Conservation (phyloP, 1,140 invertebrate genomes). For the Cotesia glomerata region DNA sequence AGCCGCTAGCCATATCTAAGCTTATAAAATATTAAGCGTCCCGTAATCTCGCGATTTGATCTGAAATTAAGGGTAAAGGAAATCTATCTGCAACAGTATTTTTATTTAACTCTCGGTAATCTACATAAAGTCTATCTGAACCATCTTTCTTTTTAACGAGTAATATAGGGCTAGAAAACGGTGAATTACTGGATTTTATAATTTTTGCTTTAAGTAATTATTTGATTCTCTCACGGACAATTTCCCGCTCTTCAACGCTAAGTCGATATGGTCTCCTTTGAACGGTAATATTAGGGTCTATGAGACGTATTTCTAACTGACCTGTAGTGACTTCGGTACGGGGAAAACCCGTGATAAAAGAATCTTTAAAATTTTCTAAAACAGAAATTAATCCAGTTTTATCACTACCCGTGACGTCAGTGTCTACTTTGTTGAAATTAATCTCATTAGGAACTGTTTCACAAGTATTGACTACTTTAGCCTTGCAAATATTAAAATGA, state of each 20-base stretch:
- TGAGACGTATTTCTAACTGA: background rate
- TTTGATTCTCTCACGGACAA: constrained; percentile 1
- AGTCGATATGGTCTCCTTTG: constrained; percentile 11
- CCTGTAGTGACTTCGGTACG: background rate
- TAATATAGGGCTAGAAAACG: constrained; percentile 22
- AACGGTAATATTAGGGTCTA: constrained; percentile 8
- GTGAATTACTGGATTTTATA: constrained; percentile 3
- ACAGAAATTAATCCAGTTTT: background rate
- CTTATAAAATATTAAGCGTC: no score
- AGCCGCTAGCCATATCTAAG: constrained; percentile 41
- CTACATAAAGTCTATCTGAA: constrained; percentile 18
- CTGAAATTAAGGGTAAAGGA: constrained; percentile 4
- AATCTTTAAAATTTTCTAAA: background rate
- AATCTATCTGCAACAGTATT: constrained; percentile 22
- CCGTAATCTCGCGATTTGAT: no score
- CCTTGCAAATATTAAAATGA: background rate
- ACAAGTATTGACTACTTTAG: background rate
- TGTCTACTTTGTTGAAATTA: constrained; percentile 10
- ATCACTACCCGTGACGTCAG: background rate
- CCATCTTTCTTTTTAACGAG: constrained; percentile 28
- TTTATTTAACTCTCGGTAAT: constrained; percentile 25
- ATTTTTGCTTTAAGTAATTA: background rate
- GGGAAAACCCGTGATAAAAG: constrained; percentile 7
- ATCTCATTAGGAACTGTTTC: background rate
- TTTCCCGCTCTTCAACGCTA: background rate